These are phyloP conservation scores for Erannis defoliaria DNA, from an alignment of 2,888 invertebrate species.

Conservation along the genomic window DNA sequence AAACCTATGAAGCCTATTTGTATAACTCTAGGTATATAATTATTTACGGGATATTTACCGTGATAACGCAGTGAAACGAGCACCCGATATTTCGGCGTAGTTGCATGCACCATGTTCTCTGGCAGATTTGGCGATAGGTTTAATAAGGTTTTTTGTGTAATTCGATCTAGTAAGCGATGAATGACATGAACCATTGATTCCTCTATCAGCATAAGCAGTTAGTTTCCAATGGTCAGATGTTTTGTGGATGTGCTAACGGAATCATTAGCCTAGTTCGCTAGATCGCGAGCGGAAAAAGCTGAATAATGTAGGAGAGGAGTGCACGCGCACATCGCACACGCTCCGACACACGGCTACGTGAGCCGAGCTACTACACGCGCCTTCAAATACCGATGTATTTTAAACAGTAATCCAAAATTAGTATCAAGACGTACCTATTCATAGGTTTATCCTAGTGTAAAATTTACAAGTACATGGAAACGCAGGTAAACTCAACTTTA, in stretches of 20 bases:
- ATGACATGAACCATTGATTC: constrained; percentile 51
- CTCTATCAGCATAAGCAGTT: constrained; percentile 68
- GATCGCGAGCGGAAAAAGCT: constrained; percentile 78
- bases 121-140: too few relatives aligned
- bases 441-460: too few relatives aligned
- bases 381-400: constrained; percentile 49
- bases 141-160: background rate
- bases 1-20: too few relatives aligned
- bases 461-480: too few relatives aligned
- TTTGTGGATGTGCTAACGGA: constrained; percentile 83
- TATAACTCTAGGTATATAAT: too few relatives aligned
- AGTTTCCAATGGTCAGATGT: constrained; percentile 74
- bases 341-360: constrained; percentile 43
- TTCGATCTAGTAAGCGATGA: constrained; percentile 38
- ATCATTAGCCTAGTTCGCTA: constrained; percentile 80
- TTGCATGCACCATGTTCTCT: too few relatives aligned
- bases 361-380: constrained; percentile 44
- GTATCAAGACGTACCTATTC: too few relatives aligned
- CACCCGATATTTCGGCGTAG: too few relatives aligned
- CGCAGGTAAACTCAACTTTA: too few relatives aligned
- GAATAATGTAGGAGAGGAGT: constrained; percentile 70
- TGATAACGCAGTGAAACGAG: too few relatives aligned
- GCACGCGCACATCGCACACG: constrained; percentile 50
- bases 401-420: too few relatives aligned
- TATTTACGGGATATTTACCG: too few relatives aligned